Base-by-base conservation (phyloP, 2,888 invertebrate genomes). In the Melikaiella ostensackeni region DNA sequence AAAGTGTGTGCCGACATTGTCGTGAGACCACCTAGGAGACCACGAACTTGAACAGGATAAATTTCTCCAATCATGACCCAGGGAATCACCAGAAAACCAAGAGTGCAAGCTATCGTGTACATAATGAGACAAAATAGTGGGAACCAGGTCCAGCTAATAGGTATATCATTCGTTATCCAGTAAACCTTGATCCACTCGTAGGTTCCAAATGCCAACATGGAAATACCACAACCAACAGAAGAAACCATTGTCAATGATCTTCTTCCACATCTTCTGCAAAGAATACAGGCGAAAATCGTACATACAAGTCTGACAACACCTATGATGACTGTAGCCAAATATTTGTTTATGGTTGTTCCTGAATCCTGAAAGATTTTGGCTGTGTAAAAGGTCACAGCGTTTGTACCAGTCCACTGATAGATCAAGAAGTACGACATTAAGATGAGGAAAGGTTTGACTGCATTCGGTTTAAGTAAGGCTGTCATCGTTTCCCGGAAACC, bases 31-130 rank as follows among this genome's bases (percentile, higher is more conserved):
- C 95, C 95, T 5, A 95, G 92, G 9, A 95, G 92, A 0, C 95
- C 95, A 4, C 95, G 93, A 1, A 95, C 94, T 92, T 94, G 91
- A 0, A 91, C 93, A 0, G 95, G 95, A 89, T 95, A 95, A 35
- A 95, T 94, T 89, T 95, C 95, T n/a, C 95, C 95, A 77, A 95
- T 95, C 95, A 95, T 95, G 13, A 95, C 93, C 95, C 95, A 95
- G 0, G 95, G 95, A 24, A 95, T 94, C 59, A 95, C 94, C 73
- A 95, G 90, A 85, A 94, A 95, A 13, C 95, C 95, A 13, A 95
- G 89, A 0, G 95, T 95, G 80, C 95, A 95, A 13, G 93, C 92
- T 50, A 94, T 92, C 8, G 93, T 94, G 89, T 95, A 95, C 11
- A 93, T 83, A 85, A 93, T 94, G 80, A 95, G 94, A 83, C 93